Conservation (phyloP, 2,797 vertebrate genomes). For the Epinephelus coioides region DNA sequence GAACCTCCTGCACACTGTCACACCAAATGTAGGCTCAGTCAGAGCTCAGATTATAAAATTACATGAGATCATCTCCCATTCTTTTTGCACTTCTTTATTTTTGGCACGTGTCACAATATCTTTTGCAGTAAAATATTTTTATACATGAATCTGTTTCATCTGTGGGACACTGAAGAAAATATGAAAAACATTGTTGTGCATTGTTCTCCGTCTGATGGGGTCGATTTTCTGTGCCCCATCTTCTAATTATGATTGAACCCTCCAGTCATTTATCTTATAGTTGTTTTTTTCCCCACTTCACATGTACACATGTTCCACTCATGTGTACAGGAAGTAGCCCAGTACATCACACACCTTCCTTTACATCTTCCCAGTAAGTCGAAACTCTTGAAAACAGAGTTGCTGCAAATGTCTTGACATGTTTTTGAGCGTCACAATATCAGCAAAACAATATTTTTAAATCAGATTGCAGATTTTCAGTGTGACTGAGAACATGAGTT, state of each 20-base stretch:
- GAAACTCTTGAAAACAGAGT: neutral
- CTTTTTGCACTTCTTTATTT: too few relatives aligned
- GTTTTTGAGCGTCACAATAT: neutral
- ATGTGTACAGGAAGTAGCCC: neutral
- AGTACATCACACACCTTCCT: neutral
- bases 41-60: too few relatives aligned
- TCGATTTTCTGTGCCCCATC: too few relatives aligned
- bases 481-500: neutral
- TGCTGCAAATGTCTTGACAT: neutral
- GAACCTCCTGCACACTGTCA: too few relatives aligned
- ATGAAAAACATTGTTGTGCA: too few relatives aligned
- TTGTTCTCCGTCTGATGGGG: too few relatives aligned
- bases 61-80: too few relatives aligned
- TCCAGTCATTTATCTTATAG: neutral
- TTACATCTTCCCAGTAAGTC: neutral
- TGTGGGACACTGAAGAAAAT: too few relatives aligned
- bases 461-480: constrained; percentile 1
- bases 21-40: too few relatives aligned
- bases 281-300: neutral
- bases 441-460: neutral
- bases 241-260: neutral
- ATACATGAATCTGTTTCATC: too few relatives aligned
- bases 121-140: too few relatives aligned
- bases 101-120: too few relatives aligned
- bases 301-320: neutral